Conservation (phyloP, 92 coral and sea anemone species). For the Epizoanthus rinbou region DNA sequence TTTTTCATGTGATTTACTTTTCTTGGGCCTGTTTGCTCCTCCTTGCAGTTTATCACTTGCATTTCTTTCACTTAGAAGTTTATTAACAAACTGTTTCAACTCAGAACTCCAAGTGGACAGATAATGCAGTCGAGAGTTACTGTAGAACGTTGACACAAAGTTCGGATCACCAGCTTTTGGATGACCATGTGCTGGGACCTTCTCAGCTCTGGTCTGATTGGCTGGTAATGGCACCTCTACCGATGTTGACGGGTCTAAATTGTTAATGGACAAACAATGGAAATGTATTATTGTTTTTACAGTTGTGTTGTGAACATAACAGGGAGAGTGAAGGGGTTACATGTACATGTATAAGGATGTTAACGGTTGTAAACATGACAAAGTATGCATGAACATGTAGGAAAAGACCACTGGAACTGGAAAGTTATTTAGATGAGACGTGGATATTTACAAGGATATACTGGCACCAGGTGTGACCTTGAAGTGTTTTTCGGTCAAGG, state of each 20-base stretch:
- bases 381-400: no score
- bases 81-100: slow-evolving; percentile 83
- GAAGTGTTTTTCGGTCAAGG: no score
- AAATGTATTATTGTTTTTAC: no score
- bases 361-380: no score
- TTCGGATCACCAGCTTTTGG: slow-evolving; percentile 91
- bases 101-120: slow-evolving; percentile 97
- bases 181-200: slow-evolving; percentile 22
- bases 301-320: not conserved
- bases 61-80: slow-evolving; percentile 63
- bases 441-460: no score
- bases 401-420: no score
- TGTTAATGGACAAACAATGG: not conserved
- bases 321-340: not conserved
- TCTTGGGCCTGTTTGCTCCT: slow-evolving; percentile 50
- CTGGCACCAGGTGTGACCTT: no score
- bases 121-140: slow-evolving; percentile 90
- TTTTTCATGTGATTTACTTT: slow-evolving; percentile 55
- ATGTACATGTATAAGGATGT: not conserved
- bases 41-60: slow-evolving; percentile 49
- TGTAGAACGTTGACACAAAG: slow-evolving; percentile 89
- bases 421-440: no score
- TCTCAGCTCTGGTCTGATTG: not conserved
- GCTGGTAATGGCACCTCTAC: not conserved
- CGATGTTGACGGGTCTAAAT: slow-evolving; percentile 12